Conservation (phyloP, 2,888 invertebrate species). For the Chalcis sispes region DNA sequence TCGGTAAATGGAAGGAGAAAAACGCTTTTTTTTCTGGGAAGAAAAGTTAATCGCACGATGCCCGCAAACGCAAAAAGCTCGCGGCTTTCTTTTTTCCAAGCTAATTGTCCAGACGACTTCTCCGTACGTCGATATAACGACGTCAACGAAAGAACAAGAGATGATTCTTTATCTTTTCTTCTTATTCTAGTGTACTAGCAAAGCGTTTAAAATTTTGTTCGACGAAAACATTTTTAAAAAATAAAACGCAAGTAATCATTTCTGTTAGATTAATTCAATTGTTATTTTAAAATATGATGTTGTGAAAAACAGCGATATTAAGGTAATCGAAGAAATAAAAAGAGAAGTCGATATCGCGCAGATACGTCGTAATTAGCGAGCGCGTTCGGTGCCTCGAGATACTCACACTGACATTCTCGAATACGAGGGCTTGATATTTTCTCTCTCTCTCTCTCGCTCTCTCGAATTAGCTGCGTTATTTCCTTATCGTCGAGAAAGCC, state of each 20-base stretch:
- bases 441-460: constrained; percentile 25
- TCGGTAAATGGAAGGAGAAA: constrained; percentile 10
- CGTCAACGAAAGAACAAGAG: constrained; percentile 37
- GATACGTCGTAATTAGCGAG: constrained; percentile 68
- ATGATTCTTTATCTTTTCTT: constrained; percentile 6
- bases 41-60: constrained; percentile 25
- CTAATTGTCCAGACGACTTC: constrained; percentile 47
- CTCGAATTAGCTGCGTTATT: too few relatives aligned
- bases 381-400: constrained; percentile 61
- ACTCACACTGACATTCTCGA: constrained; percentile 61
- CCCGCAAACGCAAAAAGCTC: constrained; percentile 24
- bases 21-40: neutral
- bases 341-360: constrained; percentile 34
- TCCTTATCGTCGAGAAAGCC: constrained; percentile 58
- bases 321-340: neutral
- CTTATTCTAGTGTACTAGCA: too few relatives aligned
- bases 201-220: too few relatives aligned
- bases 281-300: too few relatives aligned
- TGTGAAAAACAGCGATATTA: too few relatives aligned
- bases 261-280: too few relatives aligned
- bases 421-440: neutral
- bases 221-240: neutral
- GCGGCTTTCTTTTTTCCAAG: constrained; percentile 25
- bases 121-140: constrained; percentile 25
- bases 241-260: too few relatives aligned